Base-by-base conservation (phyloP, 2,888 invertebrate species). In the Ctenicera cuprea region DNA sequence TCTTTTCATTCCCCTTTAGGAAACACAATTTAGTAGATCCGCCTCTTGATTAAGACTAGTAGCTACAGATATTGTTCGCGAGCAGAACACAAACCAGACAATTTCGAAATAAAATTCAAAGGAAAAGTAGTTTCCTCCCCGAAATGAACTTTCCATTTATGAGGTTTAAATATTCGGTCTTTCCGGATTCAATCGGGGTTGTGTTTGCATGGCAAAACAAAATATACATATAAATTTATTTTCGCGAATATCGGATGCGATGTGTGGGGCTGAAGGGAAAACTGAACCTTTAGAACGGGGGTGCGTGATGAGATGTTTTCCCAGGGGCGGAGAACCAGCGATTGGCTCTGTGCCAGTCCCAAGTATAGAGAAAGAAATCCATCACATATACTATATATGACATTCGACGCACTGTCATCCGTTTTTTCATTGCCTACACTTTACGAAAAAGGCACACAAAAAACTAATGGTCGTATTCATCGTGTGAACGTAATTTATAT, bases 301-400 rank as follows among this genome's bases (percentile, higher is more conserved):
- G 76, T 76, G 74, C 75, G 76, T 78, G 77, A 77, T 78, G 76
- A 78, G 77, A 75, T 78, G 77, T 76, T 75, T 76, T 74, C 75
- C 77, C 73, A 71, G 75, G 75, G 77, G 78, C 75, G 77, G 78
- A 74, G 76, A 70, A 78, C 79, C 69, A 76, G 75, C 76, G 75
- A 78, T 81, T 82, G 82, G 82, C 82, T 71, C 57, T 18, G 73
- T 75, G 81, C 82, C 82, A 82, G 80, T 79, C 79, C 77, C 76
- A 73, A 78, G 73, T 75, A 69, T 75, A 66, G 71, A 54, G 72
- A 75, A 73, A 76, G 73, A 77, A 73, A 78, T 72, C 76, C 77
- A 74, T 77, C 75, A 76, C 72, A 74, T 70, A 71, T 74, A 72
- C 65, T 77, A 69, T 76, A 76, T 73, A 70, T 71, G 71, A 74